Percentiles rank a stretch among this genome's conserved stretches.
These are phyloP conservation scores for Cavia aperea DNA, from an alignment of 2,113 vertebrate species.

Conservation along the genomic window DNA sequence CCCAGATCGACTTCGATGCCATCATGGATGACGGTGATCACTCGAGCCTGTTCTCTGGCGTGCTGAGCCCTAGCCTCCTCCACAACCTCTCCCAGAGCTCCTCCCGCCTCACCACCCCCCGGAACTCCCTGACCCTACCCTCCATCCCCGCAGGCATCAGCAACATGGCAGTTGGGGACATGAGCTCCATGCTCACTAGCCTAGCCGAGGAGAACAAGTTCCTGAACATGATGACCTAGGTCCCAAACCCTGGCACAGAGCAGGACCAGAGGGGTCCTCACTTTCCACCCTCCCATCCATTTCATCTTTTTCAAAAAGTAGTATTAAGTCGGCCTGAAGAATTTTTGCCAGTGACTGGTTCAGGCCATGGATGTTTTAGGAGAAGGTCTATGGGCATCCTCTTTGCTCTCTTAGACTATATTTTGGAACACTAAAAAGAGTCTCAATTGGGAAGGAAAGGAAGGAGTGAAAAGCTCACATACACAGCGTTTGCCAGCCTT, in stretches of 20 bases:
- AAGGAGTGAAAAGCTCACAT: slow-evolving; percentile 41
- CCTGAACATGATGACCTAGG: slow-evolving; percentile 93
- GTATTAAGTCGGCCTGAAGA: slow-evolving; percentile 73
- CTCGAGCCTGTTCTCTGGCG: slow-evolving; percentile 94
- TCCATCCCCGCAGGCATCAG: slow-evolving; percentile 90
- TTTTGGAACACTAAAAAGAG: slow-evolving; percentile 46
- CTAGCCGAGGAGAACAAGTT: slow-evolving; percentile 97
- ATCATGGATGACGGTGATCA: slow-evolving; percentile 97
- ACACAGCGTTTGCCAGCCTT: slow-evolving; percentile 18
- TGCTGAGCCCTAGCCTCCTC: slow-evolving; percentile 92
- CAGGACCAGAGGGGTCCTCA: slow-evolving; percentile 8
- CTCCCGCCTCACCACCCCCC: slow-evolving; percentile 95
- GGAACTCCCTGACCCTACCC: slow-evolving; percentile 92
- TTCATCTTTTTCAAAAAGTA: slow-evolving; percentile 47
- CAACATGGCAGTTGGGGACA: slow-evolving; percentile 99
- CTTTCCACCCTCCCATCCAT: neutral
- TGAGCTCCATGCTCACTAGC: slow-evolving; percentile 98
- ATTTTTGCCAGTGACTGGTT: slow-evolving; percentile 58
- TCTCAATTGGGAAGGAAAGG: slow-evolving; percentile 42
- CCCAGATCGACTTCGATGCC: slow-evolving; percentile 96
- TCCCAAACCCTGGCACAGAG: slow-evolving; percentile 52
- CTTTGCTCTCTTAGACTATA: slow-evolving; percentile 67
- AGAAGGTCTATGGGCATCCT: slow-evolving; percentile 54
- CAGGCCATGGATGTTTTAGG: slow-evolving; percentile 67
- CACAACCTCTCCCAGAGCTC: slow-evolving; percentile 97